Base-by-base conservation (phyloP, 1,140 invertebrate genomes). In the Drosophila eugracilis region DNA sequence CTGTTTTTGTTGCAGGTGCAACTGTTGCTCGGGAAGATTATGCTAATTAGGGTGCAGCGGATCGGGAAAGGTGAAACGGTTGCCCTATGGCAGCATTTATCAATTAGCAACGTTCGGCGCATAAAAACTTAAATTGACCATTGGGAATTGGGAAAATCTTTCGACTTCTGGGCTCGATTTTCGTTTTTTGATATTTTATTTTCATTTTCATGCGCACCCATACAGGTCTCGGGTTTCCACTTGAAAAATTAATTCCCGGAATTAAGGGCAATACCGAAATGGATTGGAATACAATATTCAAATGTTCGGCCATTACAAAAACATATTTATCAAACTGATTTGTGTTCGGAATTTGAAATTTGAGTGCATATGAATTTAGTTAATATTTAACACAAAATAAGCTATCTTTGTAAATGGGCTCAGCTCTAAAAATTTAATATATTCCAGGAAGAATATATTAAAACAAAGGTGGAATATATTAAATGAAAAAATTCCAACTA, bases 21-120 rank as follows among this genome's bases (percentile, higher is more conserved):
- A 50, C 48, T 34, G 45, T 24, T 15, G 48, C 49, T 67, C 52
- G 58, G 58, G 30, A 36, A 55, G 41, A 55, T 69, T 83, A 83
- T 83, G 75, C 44, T 84, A 78, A 84, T 84, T 57, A 50, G 49
- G 42, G 42, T 45, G 42, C 42, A 45, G 22, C 21, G 22, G n/a
- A 45, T 45, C 42, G 41, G 41, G 21, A 9, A 15, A 36, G 66
- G 30, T 45, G 14, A 54, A 12, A n/a, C n/a, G 32, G 2, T 53
- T 53, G 50, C 34, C 50, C 39, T 41, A 21, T 26, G 75, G 59
- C 42, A 72, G 62, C 79, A 57, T 78, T 83, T 85, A 69, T 73
- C 79, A 75, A 75, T 83, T 83, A 83, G 71, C 80, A 78, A 66
- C 52, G 57, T 59, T 55, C 49, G 39, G 47, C 49, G 78, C 66